Base-by-base conservation (phyloP, 2,113 vertebrate genomes). In the Athene noctua region DNA sequence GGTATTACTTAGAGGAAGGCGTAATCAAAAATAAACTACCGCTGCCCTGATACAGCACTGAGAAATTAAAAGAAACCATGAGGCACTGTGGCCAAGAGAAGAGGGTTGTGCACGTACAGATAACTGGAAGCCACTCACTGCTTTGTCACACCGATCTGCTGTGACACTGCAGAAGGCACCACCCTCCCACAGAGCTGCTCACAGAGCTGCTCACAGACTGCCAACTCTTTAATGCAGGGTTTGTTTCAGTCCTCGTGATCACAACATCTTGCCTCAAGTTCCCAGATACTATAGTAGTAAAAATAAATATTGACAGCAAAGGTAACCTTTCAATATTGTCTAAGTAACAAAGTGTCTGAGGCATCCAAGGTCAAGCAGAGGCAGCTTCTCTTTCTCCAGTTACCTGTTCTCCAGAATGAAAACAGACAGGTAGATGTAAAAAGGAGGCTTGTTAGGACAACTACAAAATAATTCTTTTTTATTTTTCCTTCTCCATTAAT, bases 381-480 rank as follows among this genome's bases (percentile, higher is more conserved):
- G 46, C 71, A 96, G 94, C 32, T 47, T 57, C 32, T 95, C 42
- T 44, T 9, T 38, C 68, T 61, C 63, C 61, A 96, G 78, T 55
- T 29, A 85, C 38, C 49, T 23, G 25, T 25, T 67, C 91, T 70
- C 71, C 87, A 94, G 71, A 92, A 91, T 5, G 19, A 92, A 81
- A 26, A 54, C 75, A 67, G 88, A 91, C 34, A 85, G 81, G 70
- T 5, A 70, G 74, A 67, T 79, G 62, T 32, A 62, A 66, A 57
- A 19, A 80, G 9, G 27, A 58, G 25, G 30, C 62, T 73, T 10
- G 51, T 61, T 59, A 70, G 68, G 74, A 87, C 93, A 73, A 8
- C 82, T 30, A 80, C 57, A 93, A 85, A 96, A 81, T 78, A 94
- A 96, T 55, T 81, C 23, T 96, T 94, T 6, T 59, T 92, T 93